Base-by-base conservation (phyloP, 1,140 invertebrate species). In the Drosophila albomicans region DNA sequence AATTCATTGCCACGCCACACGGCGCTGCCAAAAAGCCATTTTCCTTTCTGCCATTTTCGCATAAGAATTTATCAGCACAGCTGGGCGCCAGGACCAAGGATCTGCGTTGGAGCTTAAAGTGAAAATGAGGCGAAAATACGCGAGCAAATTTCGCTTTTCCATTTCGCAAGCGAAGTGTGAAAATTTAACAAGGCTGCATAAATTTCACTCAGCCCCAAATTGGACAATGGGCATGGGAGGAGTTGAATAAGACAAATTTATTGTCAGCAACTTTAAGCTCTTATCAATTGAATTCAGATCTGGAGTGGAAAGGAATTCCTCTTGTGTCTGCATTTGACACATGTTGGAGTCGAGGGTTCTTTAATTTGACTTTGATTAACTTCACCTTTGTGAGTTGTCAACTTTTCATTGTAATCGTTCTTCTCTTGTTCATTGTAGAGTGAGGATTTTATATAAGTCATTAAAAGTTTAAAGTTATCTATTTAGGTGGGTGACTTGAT, bases 161-260 rank as follows among this genome's bases (percentile, higher is more conserved):
- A 13, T 72, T 46, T 56, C 32, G n/a, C 54, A 20, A 65, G 46
- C 15, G 15, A 66, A 45, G 70, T 75, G 71, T 69, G 35, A 66
- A 75, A 75, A 71, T 75, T 75, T 48, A 75, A 71, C 63, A 68
- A 65, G 52, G 54, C 49, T 77, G 74, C 77, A 77, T 79, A 77
- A 77, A 79, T 77, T 79, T 77, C 28, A 67, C 43, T 72, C 67
- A 67, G 62, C 46, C 25, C 1, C 45, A 46, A 7, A 32, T 51
- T 32, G 0, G 3, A 54, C 45, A 30, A 11, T 1, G 2, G 6
- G 10, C 5, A 2, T 4, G 8, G 38, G 2, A 16, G 15, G 7
- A 20, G 54, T 45, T 35, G 58, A 10, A 38, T 49, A 56, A 61
- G 13, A 4, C 30, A 49, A 68, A 68, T 58, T 61, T 48, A 54